phyloP scores from a whole-genome alignment of 2,888 invertebrate genomes.

The Tetropium fuscum region DNA sequence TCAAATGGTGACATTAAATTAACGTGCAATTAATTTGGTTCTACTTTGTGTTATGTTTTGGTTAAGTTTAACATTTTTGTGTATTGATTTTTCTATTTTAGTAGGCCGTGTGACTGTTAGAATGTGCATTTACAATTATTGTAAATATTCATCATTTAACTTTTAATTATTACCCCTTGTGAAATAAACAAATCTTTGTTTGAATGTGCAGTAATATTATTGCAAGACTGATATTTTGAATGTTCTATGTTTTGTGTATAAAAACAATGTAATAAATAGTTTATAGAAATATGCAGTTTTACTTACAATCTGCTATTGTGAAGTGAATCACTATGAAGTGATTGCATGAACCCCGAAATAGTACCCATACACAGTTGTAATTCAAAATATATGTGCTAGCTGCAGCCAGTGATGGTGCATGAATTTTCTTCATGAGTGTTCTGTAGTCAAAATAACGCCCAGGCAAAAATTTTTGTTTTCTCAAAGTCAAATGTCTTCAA shows the following conservation, averaged over 20 bases:
- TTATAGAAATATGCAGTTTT: no score
- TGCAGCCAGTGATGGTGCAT: no score
- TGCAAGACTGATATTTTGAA: constrained; percentile 67
- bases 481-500: no score
- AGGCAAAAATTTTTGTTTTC: no score
- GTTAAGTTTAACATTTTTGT: constrained; percentile 37
- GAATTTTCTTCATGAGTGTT: no score
- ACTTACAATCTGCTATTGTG: no score
- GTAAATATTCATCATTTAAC: constrained; percentile 50
- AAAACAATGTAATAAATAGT: constrained; percentile 53
- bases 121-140: constrained; percentile 66
- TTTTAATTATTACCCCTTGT: constrained; percentile 42
- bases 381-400: no score
- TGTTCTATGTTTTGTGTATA: constrained; percentile 64
- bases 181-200: constrained; percentile 42
- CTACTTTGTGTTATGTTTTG: constrained; percentile 33
- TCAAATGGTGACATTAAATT: constrained; percentile 45
- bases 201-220: constrained; percentile 57
- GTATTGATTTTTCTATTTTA: constrained; percentile 39
- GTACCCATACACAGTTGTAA: no score
- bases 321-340: no score
- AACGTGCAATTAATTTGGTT: constrained; percentile 46
- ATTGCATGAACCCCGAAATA: no score
- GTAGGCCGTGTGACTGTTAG: constrained; percentile 66
- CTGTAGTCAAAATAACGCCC: no score